These are phyloP conservation scores for Dysidea cf. avara DNA, from an alignment of 37 sponge, comb jelly and placozoan species.

Conservation along the genomic window DNA sequence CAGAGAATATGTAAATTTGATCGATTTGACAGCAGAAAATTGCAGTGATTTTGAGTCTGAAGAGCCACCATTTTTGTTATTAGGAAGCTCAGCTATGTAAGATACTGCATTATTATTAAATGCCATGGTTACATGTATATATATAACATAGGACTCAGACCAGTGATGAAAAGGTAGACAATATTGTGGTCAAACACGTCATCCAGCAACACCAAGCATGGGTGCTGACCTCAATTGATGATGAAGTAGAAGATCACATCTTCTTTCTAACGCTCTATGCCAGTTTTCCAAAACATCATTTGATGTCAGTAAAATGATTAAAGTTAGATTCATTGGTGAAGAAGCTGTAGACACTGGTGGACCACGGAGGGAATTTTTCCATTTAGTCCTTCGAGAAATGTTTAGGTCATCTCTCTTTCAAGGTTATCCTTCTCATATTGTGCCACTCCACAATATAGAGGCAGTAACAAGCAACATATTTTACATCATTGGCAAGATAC, in stretches of 20 bases:
- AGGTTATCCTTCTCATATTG: background rate
- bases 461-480: background rate
- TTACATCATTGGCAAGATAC: slow-evolving; percentile 22
- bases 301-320: slow-evolving; percentile 9
- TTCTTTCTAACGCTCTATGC: slow-evolving; percentile 22
- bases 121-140: no score
- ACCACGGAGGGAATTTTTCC: slow-evolving; percentile 37
- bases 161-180: no score
- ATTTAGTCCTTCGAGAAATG: slow-evolving; percentile 3
- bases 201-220: slow-evolving; percentile 21
- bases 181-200: slow-evolving; percentile 7
- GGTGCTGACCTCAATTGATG: slow-evolving; percentile 15
- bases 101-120: no score
- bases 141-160: no score
- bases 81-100: no score
- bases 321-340: slow-evolving; percentile 34
- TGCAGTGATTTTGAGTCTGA: background rate
- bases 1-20: slow-evolving; percentile 5
- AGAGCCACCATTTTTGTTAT: background rate
- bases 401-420: background rate
- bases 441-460: background rate
- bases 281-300: slow-evolving; percentile 25
- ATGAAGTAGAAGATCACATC: slow-evolving; percentile 16
- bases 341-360: slow-evolving; percentile 49
- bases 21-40: slow-evolving; percentile 10